These are phyloP conservation scores for Maniola jurtina DNA, from an alignment of 1,140 invertebrate species.

Conservation along the genomic window DNA sequence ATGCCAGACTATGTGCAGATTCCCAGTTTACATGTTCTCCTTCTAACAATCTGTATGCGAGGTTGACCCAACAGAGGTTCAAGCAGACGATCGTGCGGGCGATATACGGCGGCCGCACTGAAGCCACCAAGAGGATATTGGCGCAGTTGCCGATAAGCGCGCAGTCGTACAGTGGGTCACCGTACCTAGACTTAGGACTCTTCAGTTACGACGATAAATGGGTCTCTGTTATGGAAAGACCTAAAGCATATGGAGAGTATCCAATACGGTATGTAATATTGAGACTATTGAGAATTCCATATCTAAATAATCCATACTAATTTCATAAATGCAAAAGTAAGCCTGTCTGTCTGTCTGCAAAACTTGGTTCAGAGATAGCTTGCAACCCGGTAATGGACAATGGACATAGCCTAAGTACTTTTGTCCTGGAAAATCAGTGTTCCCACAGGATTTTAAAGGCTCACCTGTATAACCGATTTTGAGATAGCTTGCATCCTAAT, in stretches of 20 bases:
- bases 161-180: constrained; percentile 95
- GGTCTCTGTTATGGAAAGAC: constrained; percentile 96
- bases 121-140: constrained; percentile 93
- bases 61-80: constrained; percentile 84
- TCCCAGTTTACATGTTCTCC: constrained; percentile 94
- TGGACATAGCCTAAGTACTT: too few species aligned
- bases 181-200: constrained; percentile 94
- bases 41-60: constrained; percentile 94
- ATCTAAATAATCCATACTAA: too few species aligned
- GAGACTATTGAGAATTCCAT: not conserved
- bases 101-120: constrained; percentile 89
- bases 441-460: too few species aligned
- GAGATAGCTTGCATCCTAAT: too few species aligned
- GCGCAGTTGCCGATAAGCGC: constrained; percentile 96
- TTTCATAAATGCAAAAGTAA: too few species aligned
- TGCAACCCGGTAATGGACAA: too few species aligned
- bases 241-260: constrained; percentile 95
- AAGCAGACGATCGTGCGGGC: constrained; percentile 94
- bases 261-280: constrained; percentile 86
- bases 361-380: too few species aligned
- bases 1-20: constrained; percentile 89
- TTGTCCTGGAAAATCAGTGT: too few species aligned
- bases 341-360: too few species aligned
- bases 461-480: too few species aligned
- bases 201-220: constrained; percentile 98